Base-by-base conservation (phyloP, 92 coral and sea anemone species). In the Epizoanthus illoricatus region DNA sequence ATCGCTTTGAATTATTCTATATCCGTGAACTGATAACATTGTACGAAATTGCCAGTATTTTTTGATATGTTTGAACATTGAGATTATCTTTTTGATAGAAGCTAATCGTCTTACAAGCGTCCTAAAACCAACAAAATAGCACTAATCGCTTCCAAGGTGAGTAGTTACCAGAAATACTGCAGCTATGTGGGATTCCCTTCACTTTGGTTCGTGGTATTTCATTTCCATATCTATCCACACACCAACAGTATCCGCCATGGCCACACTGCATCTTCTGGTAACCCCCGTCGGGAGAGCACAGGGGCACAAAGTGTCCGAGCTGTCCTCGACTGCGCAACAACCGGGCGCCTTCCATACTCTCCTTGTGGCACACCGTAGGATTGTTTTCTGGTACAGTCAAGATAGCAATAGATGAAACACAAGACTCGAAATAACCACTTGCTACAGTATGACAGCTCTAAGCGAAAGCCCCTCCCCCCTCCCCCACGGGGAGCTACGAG, bases 211-310 rank as follows among this genome's bases (percentile, higher is more conserved):
- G 85, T 49, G 97, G 97, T 59, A 93, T 69, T 75, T 93, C 97
- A 60, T 93, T 86, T 36, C 97, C 97, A 47, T 91, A 93, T 86
- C 94, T 80, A 73, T 93, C 97, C 66, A 93, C 97, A 81, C 97
- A 93, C 97, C 97, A 93, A 39, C 97, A 93, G 84, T 88, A 92
- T 18, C 97, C 97, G 41, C 83, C 88, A 23, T 85, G 81, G 55
- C 94, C 92, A 81, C 97, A 93, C 66, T 93, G 97, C 45, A 90
- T 78, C 20, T 75, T 62, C 68, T 88, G 84, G 84, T 93, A 93
- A 1, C 92, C 91, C 10, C 94, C 94, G 58, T 84, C 59, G 24
- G 80, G 65, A 76, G 87, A 90, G 69, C 97, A 93, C 17, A 91
- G 81, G 8, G 94, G 97, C 5, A 91, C 91, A 70, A 93, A 93